Conservation (phyloP, 2,888 invertebrate genomes). For the Epistrophe grossulariae region DNA sequence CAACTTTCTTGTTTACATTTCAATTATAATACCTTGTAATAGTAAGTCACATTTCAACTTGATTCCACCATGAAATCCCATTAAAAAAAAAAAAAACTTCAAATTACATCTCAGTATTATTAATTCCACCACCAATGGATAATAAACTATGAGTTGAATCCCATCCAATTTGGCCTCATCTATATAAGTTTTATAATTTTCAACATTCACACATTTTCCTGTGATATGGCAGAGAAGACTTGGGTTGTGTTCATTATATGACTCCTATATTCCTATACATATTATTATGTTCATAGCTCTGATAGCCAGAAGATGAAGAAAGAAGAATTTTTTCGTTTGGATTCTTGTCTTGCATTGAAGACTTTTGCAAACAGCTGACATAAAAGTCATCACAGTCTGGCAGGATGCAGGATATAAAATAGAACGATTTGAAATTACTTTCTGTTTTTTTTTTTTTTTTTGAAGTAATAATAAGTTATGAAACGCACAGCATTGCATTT, state of each 20-base stretch:
- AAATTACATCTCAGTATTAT: not conserved
- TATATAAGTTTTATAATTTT: slow-evolving; percentile 1
- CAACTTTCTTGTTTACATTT: not conserved
- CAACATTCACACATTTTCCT: not conserved
- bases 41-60: not conserved
- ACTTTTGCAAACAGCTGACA: not conserved
- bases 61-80: not conserved
- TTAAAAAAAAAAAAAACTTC: not conserved
- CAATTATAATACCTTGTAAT: too few relatives aligned
- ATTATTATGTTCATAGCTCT: too few relatives aligned
- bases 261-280: not conserved
- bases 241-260: not conserved
- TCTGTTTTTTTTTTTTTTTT: not conserved
- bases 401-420: not conserved
- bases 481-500: not conserved
- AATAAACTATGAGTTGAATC: not conserved
- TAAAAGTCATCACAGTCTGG: not conserved
- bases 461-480: not conserved
- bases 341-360: slow-evolving; percentile 1
- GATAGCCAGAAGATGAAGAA: not conserved
- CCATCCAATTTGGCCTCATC: not conserved
- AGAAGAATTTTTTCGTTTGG: not conserved
- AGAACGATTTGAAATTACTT: not conserved
- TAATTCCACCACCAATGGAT: not conserved
- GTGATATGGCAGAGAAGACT: not conserved